These are phyloP conservation scores for Xenentodon cancila DNA, from an alignment of 2,797 vertebrate genomes.

Conservation along the genomic window DNA sequence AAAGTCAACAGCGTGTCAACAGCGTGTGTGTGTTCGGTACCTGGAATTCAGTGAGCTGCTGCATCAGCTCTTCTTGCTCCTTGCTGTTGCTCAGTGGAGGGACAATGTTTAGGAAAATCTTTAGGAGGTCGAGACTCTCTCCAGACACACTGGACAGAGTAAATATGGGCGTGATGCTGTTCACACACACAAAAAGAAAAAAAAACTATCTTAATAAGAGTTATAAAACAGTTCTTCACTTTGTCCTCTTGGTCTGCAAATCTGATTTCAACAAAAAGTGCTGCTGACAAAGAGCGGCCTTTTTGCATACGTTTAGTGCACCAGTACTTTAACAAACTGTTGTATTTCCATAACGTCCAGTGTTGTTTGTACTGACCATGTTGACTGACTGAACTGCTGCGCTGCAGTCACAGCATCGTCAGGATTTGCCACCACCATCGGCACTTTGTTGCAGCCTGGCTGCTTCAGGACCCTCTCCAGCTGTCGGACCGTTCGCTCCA, in stretches of 20 bases:
- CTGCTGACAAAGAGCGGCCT: too few relatives aligned
- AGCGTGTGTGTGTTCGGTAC: constrained; percentile 66
- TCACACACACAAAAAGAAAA: not conserved
- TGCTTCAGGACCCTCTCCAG: constrained; percentile 93
- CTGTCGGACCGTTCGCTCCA: constrained; percentile 94
- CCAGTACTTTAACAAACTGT: too few relatives aligned
- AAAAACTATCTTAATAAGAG: not conserved
- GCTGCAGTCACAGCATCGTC: constrained; percentile 95
- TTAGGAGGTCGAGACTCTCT: constrained; percentile 92
- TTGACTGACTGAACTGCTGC: constrained; percentile 93
- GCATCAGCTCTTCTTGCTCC: constrained; percentile 97
- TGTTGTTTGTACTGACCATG: constrained; percentile 28
- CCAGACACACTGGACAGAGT: constrained; percentile 93
- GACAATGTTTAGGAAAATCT: constrained; percentile 95
- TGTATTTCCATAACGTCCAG: too few relatives aligned
- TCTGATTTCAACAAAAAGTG: too few relatives aligned
- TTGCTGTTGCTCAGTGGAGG: constrained; percentile 96
- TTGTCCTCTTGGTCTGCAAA: too few relatives aligned
- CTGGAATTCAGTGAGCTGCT: constrained; percentile 97
- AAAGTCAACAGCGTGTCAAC: not conserved
- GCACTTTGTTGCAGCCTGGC: constrained; percentile 96
- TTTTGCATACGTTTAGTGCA: too few relatives aligned
- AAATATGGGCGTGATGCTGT: constrained; percentile 95
- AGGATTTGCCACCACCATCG: constrained; percentile 87
- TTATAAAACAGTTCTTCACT: not conserved